Base-by-base conservation (phyloP, 2,113 vertebrate genomes). In the Vidua macroura region DNA sequence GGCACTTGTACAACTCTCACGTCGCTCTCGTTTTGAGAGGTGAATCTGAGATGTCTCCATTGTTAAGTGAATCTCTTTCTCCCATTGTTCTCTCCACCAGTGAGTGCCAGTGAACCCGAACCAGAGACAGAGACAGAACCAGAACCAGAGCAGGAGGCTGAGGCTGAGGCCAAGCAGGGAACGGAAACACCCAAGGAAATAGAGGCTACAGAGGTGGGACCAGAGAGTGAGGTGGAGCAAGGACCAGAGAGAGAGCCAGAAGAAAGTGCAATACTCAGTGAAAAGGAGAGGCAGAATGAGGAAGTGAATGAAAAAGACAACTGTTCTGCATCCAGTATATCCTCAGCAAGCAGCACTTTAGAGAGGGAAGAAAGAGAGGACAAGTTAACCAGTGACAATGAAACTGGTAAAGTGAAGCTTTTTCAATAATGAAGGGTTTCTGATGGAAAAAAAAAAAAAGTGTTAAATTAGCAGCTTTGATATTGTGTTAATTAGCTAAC, bases 291-390 rank as follows among this genome's bases (percentile, higher is more conserved):
- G 92, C 98, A 99, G 97, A 99, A 99, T 63, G 99, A 99, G 97
- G 99, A 99, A 93, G 98, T 99, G 97, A 99, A 99, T 41, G 99
- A 99, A 96, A 99, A 99, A 93, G 99, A 99, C 97, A 99, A 99
- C 98, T 99, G 99, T 95, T 99, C 99, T 1, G 99, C 99, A 56
- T 99, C 99, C 97, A 99, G 99, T 98, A 98, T 99, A 98, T 99
- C 99, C 3, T 99, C 99, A 69, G 98, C 99, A 85, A 99, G 99
- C 97, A 99, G 99, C 98, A 99, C 99, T 53, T 98, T 99, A 97
- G 99, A 99, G 97, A 98, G 99, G 96, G 99, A 99, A 96, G 99
- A 99, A 96, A 98, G 98, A 78, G 99, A 99, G 96, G 98, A 99
- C 97, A 99, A 98, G 92, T 96, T 98, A 96, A 97, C 95, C 96